Conservation (phyloP, 2,888 invertebrate species). For the Tribolium freemani region DNA sequence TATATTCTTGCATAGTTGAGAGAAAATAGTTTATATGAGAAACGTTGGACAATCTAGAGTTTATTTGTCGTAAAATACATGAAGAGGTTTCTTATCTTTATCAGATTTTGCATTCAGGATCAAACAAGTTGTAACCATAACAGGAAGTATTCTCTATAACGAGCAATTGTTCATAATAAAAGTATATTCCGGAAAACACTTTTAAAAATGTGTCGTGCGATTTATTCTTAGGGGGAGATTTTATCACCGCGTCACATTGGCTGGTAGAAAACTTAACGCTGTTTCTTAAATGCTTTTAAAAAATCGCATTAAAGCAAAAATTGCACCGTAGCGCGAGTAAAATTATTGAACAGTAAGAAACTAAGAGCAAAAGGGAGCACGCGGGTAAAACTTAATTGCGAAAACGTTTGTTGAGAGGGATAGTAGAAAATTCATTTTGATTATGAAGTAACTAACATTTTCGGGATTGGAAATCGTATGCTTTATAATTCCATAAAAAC, state of each 20-base stretch:
- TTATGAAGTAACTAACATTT: constrained; percentile 43
- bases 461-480: constrained; percentile 44
- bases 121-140: constrained; percentile 9
- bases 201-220: constrained; percentile 30
- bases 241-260: constrained; percentile 32
- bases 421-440: constrained; percentile 30
- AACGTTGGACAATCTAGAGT: background rate
- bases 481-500: constrained; percentile 53
- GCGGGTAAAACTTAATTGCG: constrained; percentile 22
- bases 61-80: background rate
- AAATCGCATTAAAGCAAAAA: constrained; percentile 19
- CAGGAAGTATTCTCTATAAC: constrained; percentile 19
- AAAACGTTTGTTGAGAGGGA: constrained; percentile 19
- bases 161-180: constrained; percentile 34
- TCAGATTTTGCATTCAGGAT: constrained; percentile 8
- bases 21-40: background rate
- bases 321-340: background rate
- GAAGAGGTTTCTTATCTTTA: background rate
- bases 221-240: constrained; percentile 33
- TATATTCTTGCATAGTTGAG: background rate
- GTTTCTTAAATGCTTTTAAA: constrained; percentile 25
- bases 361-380: constrained; percentile 1
- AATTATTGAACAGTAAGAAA: constrained; percentile 3
- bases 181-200: constrained; percentile 26
- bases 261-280: constrained; percentile 23